Conservation (phyloP, 2,797 vertebrate species). For the Somateria mollissima region DNA sequence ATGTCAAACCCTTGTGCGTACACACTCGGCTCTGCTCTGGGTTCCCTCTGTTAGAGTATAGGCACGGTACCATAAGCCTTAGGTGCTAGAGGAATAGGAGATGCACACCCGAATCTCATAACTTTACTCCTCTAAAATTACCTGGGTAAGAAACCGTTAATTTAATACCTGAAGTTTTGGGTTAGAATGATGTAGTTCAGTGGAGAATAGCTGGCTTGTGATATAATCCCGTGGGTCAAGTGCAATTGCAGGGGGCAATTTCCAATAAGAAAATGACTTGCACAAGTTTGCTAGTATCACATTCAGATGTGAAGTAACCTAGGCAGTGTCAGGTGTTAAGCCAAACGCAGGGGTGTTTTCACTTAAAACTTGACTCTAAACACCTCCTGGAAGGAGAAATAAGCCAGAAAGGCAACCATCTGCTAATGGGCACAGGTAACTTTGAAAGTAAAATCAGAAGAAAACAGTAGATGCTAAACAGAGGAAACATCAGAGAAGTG, state of each 20-base stretch:
- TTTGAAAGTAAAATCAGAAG: slow-evolving; percentile 32
- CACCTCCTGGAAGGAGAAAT: neutral
- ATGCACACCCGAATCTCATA: neutral
- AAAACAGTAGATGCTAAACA: slow-evolving; percentile 1
- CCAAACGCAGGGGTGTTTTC: neutral
- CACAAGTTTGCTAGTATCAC: neutral
- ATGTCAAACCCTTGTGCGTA: neutral
- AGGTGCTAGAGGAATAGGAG: neutral
- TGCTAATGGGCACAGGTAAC: neutral
- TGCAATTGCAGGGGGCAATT: neutral
- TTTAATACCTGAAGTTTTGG: neutral
- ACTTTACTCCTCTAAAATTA: neutral
- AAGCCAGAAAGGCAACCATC: slow-evolving; percentile 10
- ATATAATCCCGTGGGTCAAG: neutral
- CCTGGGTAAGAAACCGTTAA: neutral
- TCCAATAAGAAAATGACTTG: neutral
- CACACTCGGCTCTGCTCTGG: neutral
- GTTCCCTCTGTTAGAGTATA: neutral
- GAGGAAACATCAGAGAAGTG: slow-evolving; percentile 27
- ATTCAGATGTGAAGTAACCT: slow-evolving; percentile 19
- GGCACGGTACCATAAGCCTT: neutral
- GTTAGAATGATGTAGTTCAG: neutral
- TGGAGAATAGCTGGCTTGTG: neutral
- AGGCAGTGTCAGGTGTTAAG: slow-evolving; percentile 17
- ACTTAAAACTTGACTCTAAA: slow-evolving; percentile 22